Evolutionary conservation across 1,140 invertebrate genomes (phyloP), one percentile per base, ranked within the genome.

Genomic region (Galleria mellonella): DNA sequence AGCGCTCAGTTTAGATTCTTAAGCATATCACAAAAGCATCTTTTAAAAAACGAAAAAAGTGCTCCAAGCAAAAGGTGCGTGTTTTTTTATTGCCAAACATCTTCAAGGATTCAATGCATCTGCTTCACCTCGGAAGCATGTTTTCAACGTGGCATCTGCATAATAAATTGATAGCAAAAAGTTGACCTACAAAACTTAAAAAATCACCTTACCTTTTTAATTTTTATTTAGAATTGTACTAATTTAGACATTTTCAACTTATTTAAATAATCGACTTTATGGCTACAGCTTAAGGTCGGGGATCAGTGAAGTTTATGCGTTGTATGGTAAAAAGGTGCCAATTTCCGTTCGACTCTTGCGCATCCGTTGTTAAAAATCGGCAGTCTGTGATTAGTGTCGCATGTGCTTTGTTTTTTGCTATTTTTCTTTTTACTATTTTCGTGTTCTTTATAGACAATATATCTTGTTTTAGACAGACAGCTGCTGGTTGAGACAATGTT

Each of bases 111-210:
- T 56, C 47, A 48, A 49, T 68, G 54, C 79, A 83, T 82, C 79
- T 83, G 79, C 73, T 66, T 46, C 40, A 62, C 63, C 67, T 71
- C 63, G 56, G 55, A 69, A 71, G 58, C 61, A 41, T 63, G 55
- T 56, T 72, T 73, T 75, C 68, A 73, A 71, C 64, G 64, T 64
- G 59, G 58, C 78, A 84, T 84, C 77, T 84, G 77, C 81, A 84
- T 84, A 84, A 70, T 67, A 65, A 75, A 83, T 72, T 77, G 62
- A 72, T 75, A 72, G 71, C 71, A 84, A 84, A 84, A 84, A 84
- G 43, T 67, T 82, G 72, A 84, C 81, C 81, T 78, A 84, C 62
- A 72, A 76, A 75, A 66, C 52, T 81, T 63, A 72, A 74, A 81
- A 72, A 69, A 55, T 56, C 61, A 68, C 57, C 58, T 58, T 47